A percentile compares a stretch with the other conserved stretches of the same genome.
Evolutionary conservation across 2,113 vertebrate genomes (phyloP).

Genomic region (Zootoca vivipara): DNA sequence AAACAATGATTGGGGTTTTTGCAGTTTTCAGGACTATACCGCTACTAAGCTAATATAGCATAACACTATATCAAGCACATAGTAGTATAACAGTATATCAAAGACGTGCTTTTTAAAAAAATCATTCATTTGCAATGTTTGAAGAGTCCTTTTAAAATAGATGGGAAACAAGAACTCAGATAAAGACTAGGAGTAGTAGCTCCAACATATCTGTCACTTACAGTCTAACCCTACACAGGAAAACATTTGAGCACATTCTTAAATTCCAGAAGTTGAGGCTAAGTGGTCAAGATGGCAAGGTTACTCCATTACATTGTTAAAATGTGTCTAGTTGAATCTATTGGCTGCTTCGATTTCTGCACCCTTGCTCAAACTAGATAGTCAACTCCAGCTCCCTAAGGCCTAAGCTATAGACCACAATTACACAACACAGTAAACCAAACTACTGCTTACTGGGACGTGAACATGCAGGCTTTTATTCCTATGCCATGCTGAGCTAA

Average conservation of each 20-base stretch:
- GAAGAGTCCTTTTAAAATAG: rapidly evolving
- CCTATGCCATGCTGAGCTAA: no score
- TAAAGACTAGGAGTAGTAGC: not conserved
- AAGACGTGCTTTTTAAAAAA: no score
- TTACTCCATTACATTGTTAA: not conserved
- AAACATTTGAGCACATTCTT: not conserved
- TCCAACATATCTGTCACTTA: no score
- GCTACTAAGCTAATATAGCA: not conserved
- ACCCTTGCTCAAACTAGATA: not conserved
- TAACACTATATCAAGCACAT: not conserved
- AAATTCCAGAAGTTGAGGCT: not conserved
- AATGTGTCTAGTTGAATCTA: not conserved
- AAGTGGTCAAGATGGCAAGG: not conserved
- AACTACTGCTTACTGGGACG: no score
- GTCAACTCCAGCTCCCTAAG: not conserved
- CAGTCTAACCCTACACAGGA: not conserved
- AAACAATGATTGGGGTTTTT: not conserved
- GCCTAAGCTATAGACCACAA: not conserved
- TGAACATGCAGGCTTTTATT: no score
- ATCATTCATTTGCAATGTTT: not conserved
- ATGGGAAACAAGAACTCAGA: not conserved
- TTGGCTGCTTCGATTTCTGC: not conserved
- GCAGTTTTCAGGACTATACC: not conserved
- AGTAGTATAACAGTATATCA: not conserved
- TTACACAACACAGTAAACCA: no score